Evolutionary conservation across 2,797 vertebrate genomes (phyloP).

Genomic region (Cirrhinus molitorella): DNA sequence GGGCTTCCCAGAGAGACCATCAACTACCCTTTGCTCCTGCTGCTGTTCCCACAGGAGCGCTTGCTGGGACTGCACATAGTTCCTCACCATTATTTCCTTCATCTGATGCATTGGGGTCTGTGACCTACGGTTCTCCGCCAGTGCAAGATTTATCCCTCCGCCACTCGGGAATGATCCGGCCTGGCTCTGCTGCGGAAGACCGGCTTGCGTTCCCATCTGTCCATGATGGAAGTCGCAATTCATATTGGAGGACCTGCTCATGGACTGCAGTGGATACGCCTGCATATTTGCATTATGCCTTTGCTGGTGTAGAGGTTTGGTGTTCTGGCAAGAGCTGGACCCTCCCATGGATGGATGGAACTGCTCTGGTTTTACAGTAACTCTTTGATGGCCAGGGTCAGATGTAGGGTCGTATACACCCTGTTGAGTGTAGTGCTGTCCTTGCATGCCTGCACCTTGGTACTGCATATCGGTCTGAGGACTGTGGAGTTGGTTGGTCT

Average conservation of each 20-base stretch:
- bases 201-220: conserved; percentile 63
- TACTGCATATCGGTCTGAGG: conserved; percentile 60
- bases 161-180: conserved; percentile 73
- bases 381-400: conserved; percentile 80
- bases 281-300: conserved; percentile 72
- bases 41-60: conserved; percentile 93
- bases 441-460: conserved; percentile 73
- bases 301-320: conserved; percentile 77
- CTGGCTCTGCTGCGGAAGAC: conserved; percentile 69
- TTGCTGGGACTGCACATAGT: conserved; percentile 95
- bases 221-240: conserved; percentile 77
- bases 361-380: conserved; percentile 91
- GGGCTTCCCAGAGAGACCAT: conserved; percentile 60
- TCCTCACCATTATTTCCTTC: conserved; percentile 94
- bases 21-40: conserved; percentile 70
- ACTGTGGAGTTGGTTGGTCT: conserved; percentile 72
- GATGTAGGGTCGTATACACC: conserved; percentile 74
- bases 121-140: conserved; percentile 77
- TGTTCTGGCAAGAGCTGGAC: conserved; percentile 84
- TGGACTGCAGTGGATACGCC: conserved; percentile 65
- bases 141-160: conserved; percentile 72
- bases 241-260: conserved; percentile 73
- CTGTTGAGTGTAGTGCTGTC: conserved; percentile 76
- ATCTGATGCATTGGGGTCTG: conserved; percentile 89
- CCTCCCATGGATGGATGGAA: conserved; percentile 79